Evolutionary conservation across 2,113 vertebrate genomes (phyloP).

Genomic region (Chaenogobius annularis): DNA sequence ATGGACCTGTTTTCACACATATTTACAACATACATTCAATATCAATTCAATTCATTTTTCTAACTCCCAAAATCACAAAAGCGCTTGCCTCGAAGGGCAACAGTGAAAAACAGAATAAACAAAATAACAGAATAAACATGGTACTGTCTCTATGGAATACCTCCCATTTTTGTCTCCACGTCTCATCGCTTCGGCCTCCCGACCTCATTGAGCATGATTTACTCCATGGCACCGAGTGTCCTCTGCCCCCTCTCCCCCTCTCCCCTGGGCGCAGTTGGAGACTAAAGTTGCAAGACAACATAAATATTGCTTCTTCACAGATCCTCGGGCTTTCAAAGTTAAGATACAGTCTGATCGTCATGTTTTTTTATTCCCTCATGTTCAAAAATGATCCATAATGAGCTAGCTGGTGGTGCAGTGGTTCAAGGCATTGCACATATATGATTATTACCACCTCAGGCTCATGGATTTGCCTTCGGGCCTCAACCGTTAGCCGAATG

Average conservation of each 20-base stretch:
- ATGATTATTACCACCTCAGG: too few relatives aligned
- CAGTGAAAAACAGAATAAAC: too few relatives aligned
- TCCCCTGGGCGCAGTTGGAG: constrained; percentile 41
- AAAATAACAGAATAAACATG: neutral
- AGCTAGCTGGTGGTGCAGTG: too few relatives aligned
- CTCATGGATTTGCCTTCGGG: too few relatives aligned
- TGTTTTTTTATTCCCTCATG: constrained; percentile 10
- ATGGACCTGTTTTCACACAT: too few relatives aligned
- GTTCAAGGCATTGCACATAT: too few relatives aligned
- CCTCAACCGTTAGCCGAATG: too few relatives aligned
- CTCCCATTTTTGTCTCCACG: constrained; percentile 5
- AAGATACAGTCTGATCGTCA: constrained; percentile 19
- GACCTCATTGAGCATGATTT: constrained; percentile 35
- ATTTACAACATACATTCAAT: too few relatives aligned
- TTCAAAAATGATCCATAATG: too few relatives aligned
- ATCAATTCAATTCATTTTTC: too few relatives aligned
- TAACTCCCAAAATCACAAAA: too few relatives aligned
- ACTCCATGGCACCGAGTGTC: constrained; percentile 25
- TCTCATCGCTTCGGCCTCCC: constrained; percentile 3
- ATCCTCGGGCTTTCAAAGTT: constrained; percentile 29
- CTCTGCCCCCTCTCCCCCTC: constrained; percentile 50
- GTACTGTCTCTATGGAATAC: constrained; percentile 16
- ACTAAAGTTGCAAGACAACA: constrained; percentile 47
- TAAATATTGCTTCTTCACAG: constrained; percentile 25
- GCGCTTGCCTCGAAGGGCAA: too few relatives aligned